A percentile compares a stretch with the other conserved stretches of the same genome.
phyloP scores from a whole-genome alignment of 23 tunicate genomes.

The Corella eumyota region DNA sequence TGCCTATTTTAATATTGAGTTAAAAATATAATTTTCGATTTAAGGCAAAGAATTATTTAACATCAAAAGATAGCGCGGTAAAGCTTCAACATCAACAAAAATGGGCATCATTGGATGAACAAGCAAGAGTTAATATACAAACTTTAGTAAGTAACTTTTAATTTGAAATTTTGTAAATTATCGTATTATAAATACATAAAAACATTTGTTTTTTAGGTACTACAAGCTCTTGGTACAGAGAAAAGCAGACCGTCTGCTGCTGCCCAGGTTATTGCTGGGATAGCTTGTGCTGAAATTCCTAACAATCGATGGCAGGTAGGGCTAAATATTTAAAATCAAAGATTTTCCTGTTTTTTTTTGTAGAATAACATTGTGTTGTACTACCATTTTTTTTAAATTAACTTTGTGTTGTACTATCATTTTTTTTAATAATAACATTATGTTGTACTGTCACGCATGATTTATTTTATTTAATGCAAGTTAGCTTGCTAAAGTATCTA shows the following conservation, averaged over 20 bases:
- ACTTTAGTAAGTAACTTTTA: slow-evolving; percentile 36
- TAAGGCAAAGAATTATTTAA: slow-evolving; percentile 79
- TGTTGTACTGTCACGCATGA: no score
- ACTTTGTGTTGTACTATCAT: neutral
- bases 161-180: neutral
- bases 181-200: no score
- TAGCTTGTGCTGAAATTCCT: slow-evolving; percentile 96
- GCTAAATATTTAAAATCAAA: no score
- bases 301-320: slow-evolving; percentile 50
- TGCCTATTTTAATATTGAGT: neutral
- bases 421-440: neutral
- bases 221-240: slow-evolving; percentile 84
- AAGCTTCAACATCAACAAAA: slow-evolving; percentile 71
- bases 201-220: slow-evolving; percentile 35
- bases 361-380: neutral
- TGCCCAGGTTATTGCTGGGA: slow-evolving; percentile 96
- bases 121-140: slow-evolving; percentile 34
- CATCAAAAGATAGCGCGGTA: slow-evolving; percentile 66
- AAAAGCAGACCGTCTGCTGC: slow-evolving; percentile 81
- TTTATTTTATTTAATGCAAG: no score
- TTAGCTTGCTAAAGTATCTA: no score
- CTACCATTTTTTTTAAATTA: neutral
- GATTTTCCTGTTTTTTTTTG: neutral
- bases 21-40: neutral
- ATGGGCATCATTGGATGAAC: slow-evolving; percentile 69